Evolutionary conservation across 1,140 invertebrate species (phyloP), one percentile per base, ranked within the genome.

Genomic region (Heliconius nattereri): DNA sequence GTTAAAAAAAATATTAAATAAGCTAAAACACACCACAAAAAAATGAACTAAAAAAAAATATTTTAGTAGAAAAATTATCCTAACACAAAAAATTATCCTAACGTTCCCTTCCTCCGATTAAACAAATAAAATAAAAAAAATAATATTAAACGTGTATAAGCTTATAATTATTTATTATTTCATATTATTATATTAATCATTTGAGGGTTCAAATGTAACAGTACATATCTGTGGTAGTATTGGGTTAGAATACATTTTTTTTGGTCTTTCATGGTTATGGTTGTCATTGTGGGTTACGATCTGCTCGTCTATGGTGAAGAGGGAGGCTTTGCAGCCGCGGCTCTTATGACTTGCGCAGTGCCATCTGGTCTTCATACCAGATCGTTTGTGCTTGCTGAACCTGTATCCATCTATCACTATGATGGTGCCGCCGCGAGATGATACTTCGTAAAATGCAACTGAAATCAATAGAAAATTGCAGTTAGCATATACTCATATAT

Each of bases 341-440:
- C 26, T 72, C 32, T 85, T 82, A 40, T 85, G 83, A 11, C 83
- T 84, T 0, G 79, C 82, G 73, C 89, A 90, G 45, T 78, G 78
- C 89, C 89, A 90, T 8, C 89, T 81, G 2, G 79, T 87, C 70
- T 85, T 89, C 19, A n/a, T 1, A 0, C 87, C 85, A 3, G 76
- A 45, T 1, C 71, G n/a, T 26, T 78, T 23, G 54, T 88, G 85
- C 0, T 80, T 79, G 19, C 79, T 75, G 84, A 87, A 92, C 37
- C 83, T 87, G 79, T 83, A 87, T 0, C 84, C 84, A 9, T 78
- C 81, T n/a, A 87, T 60, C 20, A 80, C 79, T 5, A 90, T 71
- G 9, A 90, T 81, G 3, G 81, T 81, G 13, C 85, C 85, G 0
- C 82, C 83, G 13, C 81, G 78, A 0, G 72, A 52, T 7, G 81